Evolutionary conservation across 2,113 vertebrate species (phyloP), one percentile per base, ranked within the genome.

Genomic region (Notarius quadriscutis): DNA sequence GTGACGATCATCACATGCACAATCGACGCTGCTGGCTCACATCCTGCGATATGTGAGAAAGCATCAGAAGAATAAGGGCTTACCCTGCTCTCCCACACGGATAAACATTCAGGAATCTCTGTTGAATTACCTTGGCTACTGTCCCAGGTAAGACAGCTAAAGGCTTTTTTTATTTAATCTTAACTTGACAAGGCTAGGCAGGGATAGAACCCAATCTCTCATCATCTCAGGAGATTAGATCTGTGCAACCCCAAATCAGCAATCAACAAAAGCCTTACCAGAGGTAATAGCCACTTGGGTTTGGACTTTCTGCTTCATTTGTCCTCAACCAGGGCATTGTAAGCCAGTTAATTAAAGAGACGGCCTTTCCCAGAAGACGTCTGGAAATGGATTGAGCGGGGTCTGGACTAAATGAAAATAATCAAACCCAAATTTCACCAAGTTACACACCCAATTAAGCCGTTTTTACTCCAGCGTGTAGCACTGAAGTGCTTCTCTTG

Each of bases 211-310:
- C 83, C 89, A 89, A 91, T 92, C 91, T 91, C 91, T 92, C 91
- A 91, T 90, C 92, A 90, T 89, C 88, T 87, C 57, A 4, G 55
- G 58, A 91, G 92, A 91, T 92, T 91, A 91, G 89, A 91, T 91
- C 91, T 67, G 41, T 34, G 15, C 83, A 80, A 65, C 50, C 55
- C n/a, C 79, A 83, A 88, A 89, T 90, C 88, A 84, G 88, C 87
- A 85, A 86, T 85, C 62, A 72, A 90, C 85, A 89, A 91, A 90
- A 89, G 90, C 83, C n/a, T 69, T 8, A 84, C 57, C 74, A 74
- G 75, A 72, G 72, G 62, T 90, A 86, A 88, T 86, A n/a, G 87
- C 87, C 86, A 79, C 57, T 86, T 86, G 84, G 67, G 81, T 57
- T 63, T 55, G 78, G 25, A 30, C 82, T 81, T 84, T 86, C 67